Evolutionary conservation across 2,797 vertebrate genomes (phyloP), one percentile per base, ranked within the genome.

Genomic region (Parambassis ranga): DNA sequence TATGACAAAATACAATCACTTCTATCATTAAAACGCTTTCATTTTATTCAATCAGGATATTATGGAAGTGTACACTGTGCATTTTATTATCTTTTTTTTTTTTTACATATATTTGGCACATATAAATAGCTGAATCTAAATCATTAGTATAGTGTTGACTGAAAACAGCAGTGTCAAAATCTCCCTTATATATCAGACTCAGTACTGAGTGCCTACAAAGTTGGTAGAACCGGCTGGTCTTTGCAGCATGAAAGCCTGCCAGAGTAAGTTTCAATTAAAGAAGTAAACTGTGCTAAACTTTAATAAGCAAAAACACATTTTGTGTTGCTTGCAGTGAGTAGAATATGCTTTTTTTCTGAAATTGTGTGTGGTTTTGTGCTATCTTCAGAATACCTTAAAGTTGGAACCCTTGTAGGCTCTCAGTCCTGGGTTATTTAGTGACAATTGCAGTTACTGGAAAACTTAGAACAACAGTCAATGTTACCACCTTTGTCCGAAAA

Each of bases 31-130:
- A n/a, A n/a, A n/a, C n/a, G n/a, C n/a, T n/a, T 20, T 35, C 1
- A 35, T 59, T 71, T 46, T 53, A 37, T 56, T 63, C 55, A 11
- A 32, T 65, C 14, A 41, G 15, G 11, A 76, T 1, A 50, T 27
- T 8, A 6, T 39, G 1, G 10, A 44, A 9, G 18, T 58, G 15
- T 52, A 68, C 27, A 70, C 7, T 33, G 3, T 28, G 14, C 18
- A 42, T 38, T 59, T 24, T 23, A 35, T 0, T 42, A 15, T 38
- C 4, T 2, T 5, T 35, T 35, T 11, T 50, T 23, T 24, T 31
- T 4, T 4, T 14, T 26, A 22, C 2, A 16, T n/a, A 0, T 22
- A 15, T 27, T 43, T 20, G 2, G 2, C 23, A 43, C 24, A 19
- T 13, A 23, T 19, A 58, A 9, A 33, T 19, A 32, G 20, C 4